Evolutionary conservation across 1,140 invertebrate species (phyloP).

Genomic region (Oedothorax gibbosus): DNA sequence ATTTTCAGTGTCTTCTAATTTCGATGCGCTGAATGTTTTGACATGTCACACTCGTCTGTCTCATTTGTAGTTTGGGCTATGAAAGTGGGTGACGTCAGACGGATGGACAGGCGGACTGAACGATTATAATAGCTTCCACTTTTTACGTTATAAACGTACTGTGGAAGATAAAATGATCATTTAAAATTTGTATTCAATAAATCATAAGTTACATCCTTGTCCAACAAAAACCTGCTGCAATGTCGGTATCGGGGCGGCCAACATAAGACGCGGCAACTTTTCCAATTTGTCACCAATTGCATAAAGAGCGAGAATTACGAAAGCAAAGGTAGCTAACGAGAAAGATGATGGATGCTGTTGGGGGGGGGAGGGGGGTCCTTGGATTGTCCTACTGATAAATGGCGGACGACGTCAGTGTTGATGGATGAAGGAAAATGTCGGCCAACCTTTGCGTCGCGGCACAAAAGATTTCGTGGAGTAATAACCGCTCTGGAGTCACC

Average conservation of each 20-base stretch:
- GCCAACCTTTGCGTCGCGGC: neutral
- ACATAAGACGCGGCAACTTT: constrained; percentile 14
- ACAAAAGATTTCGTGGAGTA: neutral
- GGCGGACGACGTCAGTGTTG: constrained; percentile 17
- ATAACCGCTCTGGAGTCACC: neutral
- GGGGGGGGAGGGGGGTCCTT: neutral
- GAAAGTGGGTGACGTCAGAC: too few relatives aligned
- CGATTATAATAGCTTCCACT: too few relatives aligned
- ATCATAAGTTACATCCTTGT: too few relatives aligned
- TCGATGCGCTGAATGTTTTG: too few relatives aligned
- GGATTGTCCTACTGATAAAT: constrained; percentile 29
- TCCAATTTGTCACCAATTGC: constrained; percentile 52
- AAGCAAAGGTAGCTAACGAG: constrained; percentile 14
- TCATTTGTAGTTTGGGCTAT: too few relatives aligned
- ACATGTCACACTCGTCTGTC: too few relatives aligned
- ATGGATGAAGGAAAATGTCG: constrained; percentile 21
- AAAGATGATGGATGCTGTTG: constrained; percentile 20
- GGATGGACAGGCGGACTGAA: too few relatives aligned
- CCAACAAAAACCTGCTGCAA: neutral
- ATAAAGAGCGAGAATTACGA: constrained; percentile 26
- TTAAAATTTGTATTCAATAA: too few relatives aligned
- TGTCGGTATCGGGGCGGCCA: neutral
- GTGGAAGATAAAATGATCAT: too few relatives aligned
- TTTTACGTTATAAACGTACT: too few relatives aligned
- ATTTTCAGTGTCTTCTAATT: too few relatives aligned